Base-by-base conservation (phyloP, 1,140 invertebrate genomes). In the Drosophila suzukii region DNA sequence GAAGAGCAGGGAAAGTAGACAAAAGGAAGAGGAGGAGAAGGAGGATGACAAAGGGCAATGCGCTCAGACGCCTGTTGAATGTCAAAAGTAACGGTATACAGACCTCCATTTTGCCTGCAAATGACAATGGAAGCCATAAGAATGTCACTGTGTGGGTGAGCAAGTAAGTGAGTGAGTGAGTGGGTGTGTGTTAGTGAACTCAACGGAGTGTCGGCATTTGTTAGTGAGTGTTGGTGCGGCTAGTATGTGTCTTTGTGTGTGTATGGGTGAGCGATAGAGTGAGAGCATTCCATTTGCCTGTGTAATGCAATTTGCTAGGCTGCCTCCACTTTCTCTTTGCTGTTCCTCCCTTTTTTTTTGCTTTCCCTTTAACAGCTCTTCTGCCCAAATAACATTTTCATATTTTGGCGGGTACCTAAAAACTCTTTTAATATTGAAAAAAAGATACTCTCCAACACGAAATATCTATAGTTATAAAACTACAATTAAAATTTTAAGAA, bases 31-130 rank as follows among this genome's bases (percentile, higher is more conserved):
- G 12, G 13, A 20, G n/a, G 6, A 10, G 17, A 17, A 30, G 11
- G 30, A 13, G 39, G 30, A 49, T 32, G n/a, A 47, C 41, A 72
- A 67, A 68, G 60, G 73, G 61, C 71, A 75, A 75, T 75, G 72
- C 53, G 73, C 73, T 75, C 54, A 41, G 72, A 61, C 43, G 81
- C 81, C 81, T 84, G 81, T 84, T 84, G 81, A 84, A 84, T 84
- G 72, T 66, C 79, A 68, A 74, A 75, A 56, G 61, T 73, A 60
- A 81, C 77, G 60, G 54, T 49, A 50, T 56, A 55, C 34, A 50
- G 36, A 60, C 17, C 36, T 47, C 15, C 36, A 38, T 47, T 27
- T 30, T 53, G 12, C 6, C 36, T 41, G 53, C 44, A 71, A 75
- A 68, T 67, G 66, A 74, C 81, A 81, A 81, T 81, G 67, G 51